Base-by-base conservation (phyloP, 2,113 vertebrate species). In the human (Homo sapiens) region DNA sequence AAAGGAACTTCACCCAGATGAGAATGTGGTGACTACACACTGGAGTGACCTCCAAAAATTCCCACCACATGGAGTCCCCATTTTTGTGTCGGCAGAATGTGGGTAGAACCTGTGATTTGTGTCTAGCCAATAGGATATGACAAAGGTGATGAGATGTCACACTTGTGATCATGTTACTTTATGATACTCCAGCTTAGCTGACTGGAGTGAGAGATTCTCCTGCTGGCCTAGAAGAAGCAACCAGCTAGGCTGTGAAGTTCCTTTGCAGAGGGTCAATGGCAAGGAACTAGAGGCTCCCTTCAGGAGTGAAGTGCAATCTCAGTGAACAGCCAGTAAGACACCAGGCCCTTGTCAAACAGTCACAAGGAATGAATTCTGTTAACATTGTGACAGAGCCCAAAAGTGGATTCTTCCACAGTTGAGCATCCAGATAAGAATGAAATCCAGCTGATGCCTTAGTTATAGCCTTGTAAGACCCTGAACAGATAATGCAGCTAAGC, bases 211-310 rank as follows among this genome's bases (percentile, higher is more conserved):
- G 61, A 61, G 7, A 40, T 27, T 45, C 43, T 86, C 61, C 75
- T 76, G 16, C 6, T 35, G 13, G 9, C 48, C 30, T 61, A 20
- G 40, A 43, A 80, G 61, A 93, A n/a, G 45, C 40, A 32, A 90
- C 66, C 0, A 61, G 52, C 3, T 38, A 8, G 17, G 38, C 7
- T 16, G 14, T 59, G 6, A 68, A 52, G 18, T 30, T 38, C 11
- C 2, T 0, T 8, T 23, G 12, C 55, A 80, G 32, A 23, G 57
- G 20, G 20, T 32, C 23, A 6, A 2, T 30, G 23, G 2, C 18
- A 66, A 16, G 52, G 52, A 48, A 59, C 5, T 1, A 6, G 0
- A 0, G 25, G 48, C 7, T 16, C 25, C 23, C 3, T 38, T 45
- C 3, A 57, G 9, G 38, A 57, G 32, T 0, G 5, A 30, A 50